phyloP scores from a whole-genome alignment of 2,888 invertebrate species.

The Drosophila meridiana region DNA sequence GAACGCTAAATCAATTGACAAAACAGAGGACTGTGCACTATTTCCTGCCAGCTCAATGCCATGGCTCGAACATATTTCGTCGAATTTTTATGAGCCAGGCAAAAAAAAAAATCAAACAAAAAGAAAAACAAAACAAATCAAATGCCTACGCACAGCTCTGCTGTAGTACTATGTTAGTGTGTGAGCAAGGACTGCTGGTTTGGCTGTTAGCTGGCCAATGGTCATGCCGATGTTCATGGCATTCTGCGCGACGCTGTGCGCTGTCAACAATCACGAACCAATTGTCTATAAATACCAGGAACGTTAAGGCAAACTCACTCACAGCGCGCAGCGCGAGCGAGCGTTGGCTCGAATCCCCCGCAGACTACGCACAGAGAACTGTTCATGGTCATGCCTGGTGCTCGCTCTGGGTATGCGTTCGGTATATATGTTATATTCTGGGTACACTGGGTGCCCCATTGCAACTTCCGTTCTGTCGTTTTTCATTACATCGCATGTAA shows the following conservation, averaged over 20 bases:
- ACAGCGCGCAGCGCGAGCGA: conserved; percentile 18
- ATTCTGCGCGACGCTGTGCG: conserved; percentile 64
- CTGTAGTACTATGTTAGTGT: background rate
- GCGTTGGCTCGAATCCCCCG: conserved; percentile 21
- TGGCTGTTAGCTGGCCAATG: conserved; percentile 32
- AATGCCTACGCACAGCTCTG: conserved; percentile 55
- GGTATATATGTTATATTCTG: conserved; percentile 12
- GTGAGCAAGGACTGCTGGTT: conserved; percentile 4
- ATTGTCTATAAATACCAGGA: conserved; percentile 80
- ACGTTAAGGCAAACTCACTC: conserved; percentile 70
- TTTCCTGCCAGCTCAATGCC: conserved; percentile 63
- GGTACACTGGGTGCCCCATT: conserved; percentile 48
- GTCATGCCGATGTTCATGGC: conserved; percentile 48
- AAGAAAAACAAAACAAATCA: conserved; percentile 22
- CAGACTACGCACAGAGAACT: conserved; percentile 50
- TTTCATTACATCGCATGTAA: conserved; percentile 81
- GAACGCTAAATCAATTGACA: conserved; percentile 61
- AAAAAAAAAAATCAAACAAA: conserved; percentile 20
- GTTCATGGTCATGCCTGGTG: conserved; percentile 34
- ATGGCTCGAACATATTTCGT: conserved; percentile 67
- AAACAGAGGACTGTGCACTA: conserved; percentile 50
- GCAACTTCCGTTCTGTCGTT: conserved; percentile 77
- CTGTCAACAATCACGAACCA: conserved; percentile 81
- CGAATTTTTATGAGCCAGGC: conserved; percentile 74
- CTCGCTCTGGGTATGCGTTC: conserved; percentile 8